Evolutionary conservation across 2,113 vertebrate species (phyloP).

Genomic region (Opisthocomus hoazin): DNA sequence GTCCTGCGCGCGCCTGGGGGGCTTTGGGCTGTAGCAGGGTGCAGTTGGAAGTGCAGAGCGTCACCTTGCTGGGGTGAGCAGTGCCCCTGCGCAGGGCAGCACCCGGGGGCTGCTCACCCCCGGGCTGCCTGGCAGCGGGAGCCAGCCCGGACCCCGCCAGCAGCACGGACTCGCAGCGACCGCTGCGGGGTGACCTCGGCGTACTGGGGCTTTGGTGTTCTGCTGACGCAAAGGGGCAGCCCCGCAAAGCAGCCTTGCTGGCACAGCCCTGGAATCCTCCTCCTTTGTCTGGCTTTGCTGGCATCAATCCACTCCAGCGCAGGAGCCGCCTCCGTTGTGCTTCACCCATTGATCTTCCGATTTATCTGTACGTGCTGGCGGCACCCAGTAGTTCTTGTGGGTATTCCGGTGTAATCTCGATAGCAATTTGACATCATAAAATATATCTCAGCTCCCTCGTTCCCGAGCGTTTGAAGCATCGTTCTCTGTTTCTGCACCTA

Average conservation of each 20-base stretch:
- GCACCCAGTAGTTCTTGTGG: not conserved
- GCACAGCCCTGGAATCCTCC: not conserved
- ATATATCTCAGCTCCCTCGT: not conserved
- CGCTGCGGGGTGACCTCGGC: not conserved
- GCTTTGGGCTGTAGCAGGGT: not conserved
- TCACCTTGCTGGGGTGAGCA: no score
- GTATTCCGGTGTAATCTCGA: not conserved
- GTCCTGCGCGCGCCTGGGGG: no score
- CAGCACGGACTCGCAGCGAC: not conserved
- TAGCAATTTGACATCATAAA: not conserved
- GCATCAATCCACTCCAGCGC: not conserved
- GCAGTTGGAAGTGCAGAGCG: no score
- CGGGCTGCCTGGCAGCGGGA: not conserved
- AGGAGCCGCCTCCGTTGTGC: not conserved
- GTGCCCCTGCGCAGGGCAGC: not conserved
- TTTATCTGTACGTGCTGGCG: not conserved
- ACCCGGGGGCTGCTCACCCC: no score
- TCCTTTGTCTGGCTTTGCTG: not conserved
- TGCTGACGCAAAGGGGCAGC: not conserved
- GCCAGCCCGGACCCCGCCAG: not conserved
- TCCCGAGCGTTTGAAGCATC: not conserved
- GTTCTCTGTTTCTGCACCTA: not conserved
- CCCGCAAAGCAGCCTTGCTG: not conserved
- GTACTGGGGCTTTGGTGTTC: not conserved
- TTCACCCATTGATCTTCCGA: not conserved